phyloP scores from a whole-genome alignment of 2,113 vertebrate species.

The Phalacrocorax aristotelis region DNA sequence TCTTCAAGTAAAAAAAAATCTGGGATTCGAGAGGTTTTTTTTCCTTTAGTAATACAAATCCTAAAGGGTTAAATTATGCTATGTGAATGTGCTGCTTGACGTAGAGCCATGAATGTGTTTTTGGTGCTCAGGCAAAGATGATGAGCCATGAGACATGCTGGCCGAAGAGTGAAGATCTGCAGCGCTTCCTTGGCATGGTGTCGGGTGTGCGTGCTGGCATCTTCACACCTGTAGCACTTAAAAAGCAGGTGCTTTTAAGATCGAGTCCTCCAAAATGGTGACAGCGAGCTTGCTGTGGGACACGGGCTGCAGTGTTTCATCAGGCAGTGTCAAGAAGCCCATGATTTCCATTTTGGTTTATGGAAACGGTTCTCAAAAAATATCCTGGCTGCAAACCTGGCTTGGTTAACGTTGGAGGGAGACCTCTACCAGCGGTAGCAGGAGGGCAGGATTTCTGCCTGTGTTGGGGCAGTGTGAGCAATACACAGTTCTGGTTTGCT shows the following conservation, averaged over 20 bases:
- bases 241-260: not conserved
- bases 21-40: not conserved
- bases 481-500: not conserved
- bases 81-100: not conserved
- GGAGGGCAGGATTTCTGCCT: not conserved
- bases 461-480: not conserved
- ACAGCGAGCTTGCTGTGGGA: not conserved
- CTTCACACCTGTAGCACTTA: not conserved
- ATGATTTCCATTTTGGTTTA: not conserved
- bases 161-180: not conserved
- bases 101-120: not conserved
- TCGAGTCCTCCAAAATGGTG: not conserved
- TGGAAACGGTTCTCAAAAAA: not conserved
- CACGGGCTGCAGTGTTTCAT: not conserved
- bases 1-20: not conserved
- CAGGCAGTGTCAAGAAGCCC: not conserved
- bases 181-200: not conserved
- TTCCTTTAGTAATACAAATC: not conserved
- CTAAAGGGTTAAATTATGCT: not conserved
- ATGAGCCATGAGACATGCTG: not conserved
- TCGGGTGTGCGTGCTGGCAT: fast-evolving
- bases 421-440: not conserved
- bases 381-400: fast-evolving
- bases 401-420: not conserved
- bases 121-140: not conserved